Percentiles rank a stretch among this genome's conserved stretches.
Evolutionary conservation across 2,888 invertebrate genomes (phyloP).

Genomic region (Bellardia bayeri): DNA sequence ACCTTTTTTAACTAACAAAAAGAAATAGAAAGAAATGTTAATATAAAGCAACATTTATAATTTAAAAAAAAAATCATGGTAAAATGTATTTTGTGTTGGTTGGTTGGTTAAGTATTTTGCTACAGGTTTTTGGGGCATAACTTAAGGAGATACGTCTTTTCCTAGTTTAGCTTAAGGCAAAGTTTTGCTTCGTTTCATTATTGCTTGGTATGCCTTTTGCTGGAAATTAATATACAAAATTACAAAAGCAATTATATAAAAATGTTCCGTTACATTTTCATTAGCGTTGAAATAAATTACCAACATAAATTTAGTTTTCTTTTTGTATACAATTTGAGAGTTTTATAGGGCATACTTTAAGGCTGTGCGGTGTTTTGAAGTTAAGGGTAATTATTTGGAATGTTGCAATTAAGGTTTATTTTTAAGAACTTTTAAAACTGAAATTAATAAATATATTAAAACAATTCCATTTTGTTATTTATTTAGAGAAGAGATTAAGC

Average conservation of each 20-base stretch:
- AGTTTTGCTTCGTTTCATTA: neutral
- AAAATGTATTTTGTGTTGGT: neutral
- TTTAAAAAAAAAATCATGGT: conserved; percentile 17
- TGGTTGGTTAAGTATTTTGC: neutral
- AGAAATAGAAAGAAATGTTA: neutral
- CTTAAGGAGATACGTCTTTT: conserved; percentile 23
- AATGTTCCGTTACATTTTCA: conserved; percentile 28
- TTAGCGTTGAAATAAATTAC: conserved; percentile 33
- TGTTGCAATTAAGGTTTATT: neutral
- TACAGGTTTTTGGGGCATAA: neutral
- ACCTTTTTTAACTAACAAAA: neutral
- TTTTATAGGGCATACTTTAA: neutral
- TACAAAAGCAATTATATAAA: conserved; percentile 5
- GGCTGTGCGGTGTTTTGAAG: neutral
- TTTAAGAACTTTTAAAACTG: neutral
- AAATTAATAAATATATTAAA: neutral
- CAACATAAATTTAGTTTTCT: conserved; percentile 14
- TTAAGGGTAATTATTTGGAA: neutral
- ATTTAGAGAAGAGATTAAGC: too few relatives aligned
- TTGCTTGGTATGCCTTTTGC: neutral
- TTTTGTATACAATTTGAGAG: too few relatives aligned
- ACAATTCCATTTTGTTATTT: neutral
- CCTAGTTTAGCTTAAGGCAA: conserved; percentile 37
- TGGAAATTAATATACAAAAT: conserved; percentile 7
- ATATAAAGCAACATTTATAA: conserved; percentile 4